These are phyloP conservation scores for Caenorhabditis drosophilae DNA, from an alignment of 2,888 invertebrate species.

Conservation along the genomic window DNA sequence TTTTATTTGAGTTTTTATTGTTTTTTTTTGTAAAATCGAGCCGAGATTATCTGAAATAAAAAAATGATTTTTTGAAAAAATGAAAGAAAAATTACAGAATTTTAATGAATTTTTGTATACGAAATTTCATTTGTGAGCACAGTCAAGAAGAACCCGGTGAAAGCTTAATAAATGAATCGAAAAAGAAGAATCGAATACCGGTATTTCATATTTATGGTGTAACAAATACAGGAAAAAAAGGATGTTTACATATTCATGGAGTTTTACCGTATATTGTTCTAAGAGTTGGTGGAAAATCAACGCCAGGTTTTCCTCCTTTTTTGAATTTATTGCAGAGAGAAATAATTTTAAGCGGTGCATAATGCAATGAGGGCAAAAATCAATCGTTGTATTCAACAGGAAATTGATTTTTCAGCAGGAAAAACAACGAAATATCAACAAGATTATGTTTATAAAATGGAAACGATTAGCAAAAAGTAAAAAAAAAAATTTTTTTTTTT, in stretches of 20 bases:
- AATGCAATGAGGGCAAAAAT: conserved; percentile 21
- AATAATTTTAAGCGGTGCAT: conserved; percentile 6
- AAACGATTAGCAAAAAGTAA: conserved; percentile 25
- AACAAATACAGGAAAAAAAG: conserved; percentile 50
- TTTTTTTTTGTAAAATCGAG: background rate
- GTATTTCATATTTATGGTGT: conserved; percentile 35
- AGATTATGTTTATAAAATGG: conserved; percentile 36
- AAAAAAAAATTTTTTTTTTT: too few species aligned
- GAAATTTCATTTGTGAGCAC: conserved; percentile 38
- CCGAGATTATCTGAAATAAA: background rate
- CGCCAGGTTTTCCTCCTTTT: conserved; percentile 11
- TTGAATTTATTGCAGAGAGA: conserved; percentile 18
- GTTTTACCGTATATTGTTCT: conserved; percentile 57
- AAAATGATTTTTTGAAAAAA: background rate
- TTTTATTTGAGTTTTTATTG: conserved; percentile 1
- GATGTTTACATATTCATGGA: conserved; percentile 61
- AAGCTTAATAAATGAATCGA: background rate
- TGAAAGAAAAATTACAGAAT: background rate
- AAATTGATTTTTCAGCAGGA: conserved; percentile 20
- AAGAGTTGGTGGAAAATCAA: conserved; percentile 47
- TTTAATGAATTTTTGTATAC: conserved; percentile 32
- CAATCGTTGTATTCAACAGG: conserved; percentile 24
- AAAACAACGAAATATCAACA: conserved; percentile 7
- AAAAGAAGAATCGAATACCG: conserved; percentile 22
- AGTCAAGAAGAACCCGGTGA: conserved; percentile 25